Evolutionary conservation across 2,797 vertebrate genomes (phyloP), one percentile per base, ranked within the genome.

Genomic region (Lacerta bilineata): DNA sequence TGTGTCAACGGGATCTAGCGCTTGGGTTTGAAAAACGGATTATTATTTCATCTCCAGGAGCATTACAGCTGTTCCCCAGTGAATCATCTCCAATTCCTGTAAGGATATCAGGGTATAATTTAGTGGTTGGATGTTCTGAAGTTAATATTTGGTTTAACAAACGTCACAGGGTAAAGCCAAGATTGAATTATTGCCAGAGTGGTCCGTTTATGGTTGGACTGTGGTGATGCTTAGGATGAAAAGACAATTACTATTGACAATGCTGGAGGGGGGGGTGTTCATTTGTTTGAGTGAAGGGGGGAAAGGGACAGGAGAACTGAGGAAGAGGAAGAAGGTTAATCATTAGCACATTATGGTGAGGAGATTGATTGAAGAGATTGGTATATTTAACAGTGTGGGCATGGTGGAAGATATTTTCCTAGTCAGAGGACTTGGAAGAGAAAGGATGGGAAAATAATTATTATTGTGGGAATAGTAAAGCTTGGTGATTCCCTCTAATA

Each of bases 191-290:
- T 93, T 95, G 93, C 88, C 90, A 2, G 1, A 94, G 83, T 86
- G 87, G 84, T 93, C 93, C 88, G 93, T 95, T 78, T 92, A 71
- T 92, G 90, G 91, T 92, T 95, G 93, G 89, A 92, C 93, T 90
- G 86, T 92, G 91, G 91, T 94, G 93, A 92, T 84, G 82, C 27
- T 29, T 86, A 81, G 76, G 84, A 91, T 94, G 95, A 93, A 95
- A 94, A 93, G 95, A 94, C 92, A 93, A 96, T 94, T 90, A 91
- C 94, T 95, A 95, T 95, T 95, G 94, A 95, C 93, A 94, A 78
- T 94, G 71, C 91, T 94, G 93, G 94, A 86, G 91, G 93, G 94
- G 87, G 92, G 95, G 91, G 93, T 33, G 33, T 93, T 95, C 82
- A 92, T 95, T 94, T 94, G 88, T 92, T 74, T 93, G 90, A 93